phyloP scores from a whole-genome alignment of 1,140 invertebrate genomes.

The Drosophila mojavensis region DNA sequence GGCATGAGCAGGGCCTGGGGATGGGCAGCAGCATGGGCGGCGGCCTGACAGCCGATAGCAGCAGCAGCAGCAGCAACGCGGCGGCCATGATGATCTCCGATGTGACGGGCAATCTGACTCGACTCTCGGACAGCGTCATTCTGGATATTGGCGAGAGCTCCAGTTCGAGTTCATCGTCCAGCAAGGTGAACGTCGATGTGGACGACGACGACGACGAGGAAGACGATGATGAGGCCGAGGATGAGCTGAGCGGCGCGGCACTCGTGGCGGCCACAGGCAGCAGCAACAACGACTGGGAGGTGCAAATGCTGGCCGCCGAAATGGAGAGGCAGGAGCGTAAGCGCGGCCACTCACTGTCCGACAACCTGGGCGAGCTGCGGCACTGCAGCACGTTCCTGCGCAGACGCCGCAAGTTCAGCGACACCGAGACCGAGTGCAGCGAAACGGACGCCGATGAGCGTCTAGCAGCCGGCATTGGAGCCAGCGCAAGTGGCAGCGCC shows the following conservation, averaged over 20 bases:
- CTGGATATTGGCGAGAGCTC: slow-evolving; percentile 81
- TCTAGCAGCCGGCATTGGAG: slow-evolving; percentile 6
- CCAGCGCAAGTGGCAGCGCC: neutral
- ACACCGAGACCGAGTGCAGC: slow-evolving; percentile 79
- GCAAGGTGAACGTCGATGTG: slow-evolving; percentile 61
- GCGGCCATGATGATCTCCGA: slow-evolving; percentile 61
- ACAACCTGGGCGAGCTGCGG: slow-evolving; percentile 63
- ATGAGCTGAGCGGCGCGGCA: slow-evolving; percentile 36
- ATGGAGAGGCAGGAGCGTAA: slow-evolving; percentile 86
- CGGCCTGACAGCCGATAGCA: neutral
- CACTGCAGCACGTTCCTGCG: slow-evolving; percentile 68
- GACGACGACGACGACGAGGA: slow-evolving; percentile 60
- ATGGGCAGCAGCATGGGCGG: slow-evolving; percentile 3
- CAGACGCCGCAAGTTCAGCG: slow-evolving; percentile 73
- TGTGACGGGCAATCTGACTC: slow-evolving; percentile 70
- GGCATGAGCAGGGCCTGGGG: slow-evolving; percentile 29
- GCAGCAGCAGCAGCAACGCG: neutral
- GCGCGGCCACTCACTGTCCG: slow-evolving; percentile 68
- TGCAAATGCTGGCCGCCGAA: slow-evolving; percentile 90
- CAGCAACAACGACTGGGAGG: slow-evolving; percentile 88
- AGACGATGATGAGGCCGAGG: slow-evolving; percentile 49
- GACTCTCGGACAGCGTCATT: slow-evolving; percentile 74
- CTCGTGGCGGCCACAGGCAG: slow-evolving; percentile 17
- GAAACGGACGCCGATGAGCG: slow-evolving; percentile 71
- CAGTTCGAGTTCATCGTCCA: slow-evolving; percentile 75